These are phyloP conservation scores for Bradysia coprophila DNA, from an alignment of 1,140 invertebrate genomes.

Conservation along the genomic window DNA sequence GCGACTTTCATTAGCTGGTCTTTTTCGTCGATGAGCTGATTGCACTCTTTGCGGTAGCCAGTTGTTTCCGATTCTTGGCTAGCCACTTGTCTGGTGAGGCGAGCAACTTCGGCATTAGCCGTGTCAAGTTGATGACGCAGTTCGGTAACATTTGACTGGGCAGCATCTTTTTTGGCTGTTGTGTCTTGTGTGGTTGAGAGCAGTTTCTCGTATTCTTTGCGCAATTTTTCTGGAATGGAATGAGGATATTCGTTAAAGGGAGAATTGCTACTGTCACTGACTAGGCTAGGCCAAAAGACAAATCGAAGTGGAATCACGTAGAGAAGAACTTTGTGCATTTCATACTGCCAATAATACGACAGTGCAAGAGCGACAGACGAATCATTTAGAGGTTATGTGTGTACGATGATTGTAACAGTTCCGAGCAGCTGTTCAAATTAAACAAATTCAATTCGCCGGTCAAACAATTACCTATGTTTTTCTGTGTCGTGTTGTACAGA, in stretches of 20 bases:
- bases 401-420: no score
- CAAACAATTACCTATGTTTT: constrained; percentile 15
- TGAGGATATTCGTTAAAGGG: constrained; percentile 4
- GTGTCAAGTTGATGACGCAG: constrained; percentile 38
- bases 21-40: constrained; percentile 45
- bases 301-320: constrained; percentile 9
- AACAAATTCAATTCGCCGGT: no score
- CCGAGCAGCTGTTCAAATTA: no score
- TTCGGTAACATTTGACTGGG: constrained; percentile 37
- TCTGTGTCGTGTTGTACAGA: constrained; percentile 37
- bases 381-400: no score
- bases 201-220: constrained; percentile 7
- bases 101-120: constrained; percentile 35
- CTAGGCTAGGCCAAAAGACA: constrained; percentile 2
- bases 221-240: constrained; percentile 4
- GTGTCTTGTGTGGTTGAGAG: constrained; percentile 31
- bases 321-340: constrained; percentile 30
- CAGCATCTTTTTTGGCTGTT: constrained; percentile 35
- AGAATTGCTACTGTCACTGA: constrained; percentile 3
- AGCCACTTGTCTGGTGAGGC: constrained; percentile 35
- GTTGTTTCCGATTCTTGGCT: constrained; percentile 31
- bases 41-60: constrained; percentile 34
- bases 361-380: no score
- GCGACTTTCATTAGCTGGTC: constrained; percentile 47
- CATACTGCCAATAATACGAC: no score